These are phyloP conservation scores for Drosophila emarginata DNA, from an alignment of 2,888 invertebrate genomes.

Conservation along the genomic window DNA sequence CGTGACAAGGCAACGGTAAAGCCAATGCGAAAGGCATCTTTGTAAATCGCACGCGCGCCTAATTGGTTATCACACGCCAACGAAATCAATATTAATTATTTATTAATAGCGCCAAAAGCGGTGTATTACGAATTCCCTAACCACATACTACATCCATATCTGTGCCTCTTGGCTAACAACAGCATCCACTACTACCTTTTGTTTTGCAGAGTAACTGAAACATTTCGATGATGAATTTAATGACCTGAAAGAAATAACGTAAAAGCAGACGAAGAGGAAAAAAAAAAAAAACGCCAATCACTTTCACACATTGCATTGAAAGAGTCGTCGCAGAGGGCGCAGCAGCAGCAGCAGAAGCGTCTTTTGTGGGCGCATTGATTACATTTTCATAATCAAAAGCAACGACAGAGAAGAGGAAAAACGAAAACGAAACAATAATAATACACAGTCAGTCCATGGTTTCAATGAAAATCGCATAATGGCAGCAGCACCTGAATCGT, in stretches of 20 bases:
- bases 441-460: slow-evolving; percentile 41
- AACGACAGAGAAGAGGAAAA: slow-evolving; percentile 11
- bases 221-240: slow-evolving; percentile 68
- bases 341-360: slow-evolving; percentile 23
- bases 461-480: slow-evolving; percentile 75
- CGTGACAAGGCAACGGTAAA: not conserved
- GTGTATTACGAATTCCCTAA: slow-evolving; percentile 10
- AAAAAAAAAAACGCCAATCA: slow-evolving; percentile 55
- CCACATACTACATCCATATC: not conserved
- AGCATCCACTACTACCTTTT: slow-evolving; percentile 5
- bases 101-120: slow-evolving; percentile 37
- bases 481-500: slow-evolving; percentile 70
- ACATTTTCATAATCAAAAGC: slow-evolving; percentile 71
- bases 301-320: slow-evolving; percentile 73
- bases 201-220: slow-evolving; percentile 22
- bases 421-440: slow-evolving; percentile 17
- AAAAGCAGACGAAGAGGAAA: not conserved
- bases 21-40: slow-evolving; percentile 7
- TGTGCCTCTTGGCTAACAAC: not conserved
- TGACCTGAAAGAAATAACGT: slow-evolving; percentile 57
- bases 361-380: slow-evolving; percentile 66
- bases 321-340: slow-evolving; percentile 41
- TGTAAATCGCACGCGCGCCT: slow-evolving; percentile 21
- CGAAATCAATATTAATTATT: slow-evolving; percentile 54
- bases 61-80: slow-evolving; percentile 43